A percentile compares a stretch with the other conserved stretches of the same genome.
Evolutionary conservation across 2,113 vertebrate genomes (phyloP).

Genomic region (Sisor rabdophorus): DNA sequence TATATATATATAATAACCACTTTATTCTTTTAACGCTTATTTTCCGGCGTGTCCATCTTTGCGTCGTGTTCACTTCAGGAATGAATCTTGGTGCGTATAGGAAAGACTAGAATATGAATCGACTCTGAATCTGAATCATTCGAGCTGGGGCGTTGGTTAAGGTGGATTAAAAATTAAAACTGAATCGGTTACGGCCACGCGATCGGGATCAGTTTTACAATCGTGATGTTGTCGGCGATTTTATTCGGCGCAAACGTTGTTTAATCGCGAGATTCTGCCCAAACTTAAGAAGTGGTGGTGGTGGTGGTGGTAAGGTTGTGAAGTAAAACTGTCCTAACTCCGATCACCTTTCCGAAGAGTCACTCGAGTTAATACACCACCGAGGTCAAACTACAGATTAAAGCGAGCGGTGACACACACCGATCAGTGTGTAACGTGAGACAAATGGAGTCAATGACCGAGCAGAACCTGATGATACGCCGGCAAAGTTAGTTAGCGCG

Average conservation of each 20-base stretch:
- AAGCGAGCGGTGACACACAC: neutral
- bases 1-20: neutral
- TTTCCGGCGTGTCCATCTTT: neutral
- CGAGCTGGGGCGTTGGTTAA: conserved; percentile 64
- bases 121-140: conserved; percentile 52
- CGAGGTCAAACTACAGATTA: conserved; percentile 11
- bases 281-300: conserved; percentile 11
- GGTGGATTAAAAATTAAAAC: conserved; percentile 11
- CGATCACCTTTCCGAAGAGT: conserved; percentile 5
- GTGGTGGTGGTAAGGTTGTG: neutral
- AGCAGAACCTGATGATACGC: neutral
- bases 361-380: too few species aligned
- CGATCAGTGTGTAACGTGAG: neutral
- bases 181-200: neutral
- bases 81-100: conserved; percentile 15
- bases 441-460: conserved; percentile 15
- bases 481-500: conserved; percentile 27
- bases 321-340: conserved; percentile 18
- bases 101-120: conserved; percentile 42
- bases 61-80: neutral
- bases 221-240: neutral
- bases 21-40: neutral
- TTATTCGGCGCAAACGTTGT: neutral
- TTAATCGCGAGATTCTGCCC: neutral
- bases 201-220: neutral